Evolutionary conservation across 2,888 invertebrate species (phyloP).

Genomic region (Eupithecia vulgata): DNA sequence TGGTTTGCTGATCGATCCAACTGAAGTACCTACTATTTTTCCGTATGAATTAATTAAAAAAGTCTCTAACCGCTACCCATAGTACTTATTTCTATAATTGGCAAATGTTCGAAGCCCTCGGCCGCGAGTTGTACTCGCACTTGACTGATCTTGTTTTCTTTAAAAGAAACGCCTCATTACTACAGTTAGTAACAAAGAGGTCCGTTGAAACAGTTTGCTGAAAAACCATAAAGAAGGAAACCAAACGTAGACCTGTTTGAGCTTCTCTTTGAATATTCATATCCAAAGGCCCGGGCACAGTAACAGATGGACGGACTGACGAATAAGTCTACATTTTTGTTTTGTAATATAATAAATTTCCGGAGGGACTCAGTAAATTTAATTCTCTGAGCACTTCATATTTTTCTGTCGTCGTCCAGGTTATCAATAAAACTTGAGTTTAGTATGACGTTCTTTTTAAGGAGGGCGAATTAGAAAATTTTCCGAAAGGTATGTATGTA

Average conservation of each 20-base stretch:
- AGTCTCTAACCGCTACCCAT: too few relatives aligned
- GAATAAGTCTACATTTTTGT: conserved; percentile 20
- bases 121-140: too few relatives aligned
- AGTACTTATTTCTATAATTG: too few relatives aligned
- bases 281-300: conserved; percentile 16
- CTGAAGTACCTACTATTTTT: too few relatives aligned
- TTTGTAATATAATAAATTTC: conserved; percentile 16
- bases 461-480: neutral
- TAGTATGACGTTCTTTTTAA: neutral
- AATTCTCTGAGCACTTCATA: neutral
- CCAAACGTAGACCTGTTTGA: conserved; percentile 13
- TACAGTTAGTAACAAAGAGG: neutral
- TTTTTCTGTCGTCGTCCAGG: neutral
- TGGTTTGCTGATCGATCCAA: too few relatives aligned
- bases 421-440: neutral
- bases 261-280: conserved; percentile 27
- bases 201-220: neutral
- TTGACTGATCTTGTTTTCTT: neutral
- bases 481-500: neutral
- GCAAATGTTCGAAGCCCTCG: too few relatives aligned
- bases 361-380: conserved; percentile 2
- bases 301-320: conserved; percentile 25
- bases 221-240: conserved; percentile 6
- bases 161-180: neutral
- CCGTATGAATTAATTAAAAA: too few relatives aligned